phyloP scores from a whole-genome alignment of 2,113 vertebrate genomes.

The Pangasianodon gigas region DNA sequence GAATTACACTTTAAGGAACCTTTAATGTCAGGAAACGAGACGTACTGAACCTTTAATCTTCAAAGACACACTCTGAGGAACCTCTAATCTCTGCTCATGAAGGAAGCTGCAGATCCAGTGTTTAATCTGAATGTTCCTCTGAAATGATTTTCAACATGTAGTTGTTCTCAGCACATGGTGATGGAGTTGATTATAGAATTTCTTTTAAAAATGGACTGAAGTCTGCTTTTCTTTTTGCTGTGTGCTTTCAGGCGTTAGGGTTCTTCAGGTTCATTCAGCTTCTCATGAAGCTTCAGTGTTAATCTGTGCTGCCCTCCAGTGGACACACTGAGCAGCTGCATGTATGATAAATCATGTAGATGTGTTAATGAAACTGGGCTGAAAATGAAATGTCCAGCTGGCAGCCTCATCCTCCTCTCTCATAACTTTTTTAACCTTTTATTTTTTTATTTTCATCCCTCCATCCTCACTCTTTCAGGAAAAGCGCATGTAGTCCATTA shows the following conservation, averaged over 20 bases:
- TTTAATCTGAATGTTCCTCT: not conserved
- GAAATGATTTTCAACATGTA: not conserved
- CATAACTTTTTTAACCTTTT: not conserved
- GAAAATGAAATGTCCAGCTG: not conserved
- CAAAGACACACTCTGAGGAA: not conserved
- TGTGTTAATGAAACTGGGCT: not conserved
- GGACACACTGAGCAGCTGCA: not conserved
- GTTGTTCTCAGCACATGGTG: not conserved
- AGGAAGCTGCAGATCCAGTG: not conserved
- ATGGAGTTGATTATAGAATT: not conserved
- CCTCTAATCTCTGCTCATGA: not conserved
- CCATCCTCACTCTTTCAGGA: not conserved
- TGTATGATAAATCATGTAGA: not conserved
- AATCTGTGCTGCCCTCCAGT: not conserved
- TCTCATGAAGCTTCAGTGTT: not conserved
- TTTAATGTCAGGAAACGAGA: not conserved
- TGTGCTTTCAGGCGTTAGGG: not conserved
- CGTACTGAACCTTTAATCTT: not conserved
- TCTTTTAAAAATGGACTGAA: not conserved
- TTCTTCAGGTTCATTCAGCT: not conserved
- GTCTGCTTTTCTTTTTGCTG: not conserved
- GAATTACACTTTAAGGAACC: not conserved
- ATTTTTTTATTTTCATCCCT: not conserved
- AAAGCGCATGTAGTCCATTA: not conserved
- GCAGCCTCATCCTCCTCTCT: not conserved